A percentile compares a stretch with the other conserved stretches of the same genome.
These are phyloP conservation scores for Gadopsis marmoratus DNA, from an alignment of 2,797 vertebrate species.

Conservation along the genomic window DNA sequence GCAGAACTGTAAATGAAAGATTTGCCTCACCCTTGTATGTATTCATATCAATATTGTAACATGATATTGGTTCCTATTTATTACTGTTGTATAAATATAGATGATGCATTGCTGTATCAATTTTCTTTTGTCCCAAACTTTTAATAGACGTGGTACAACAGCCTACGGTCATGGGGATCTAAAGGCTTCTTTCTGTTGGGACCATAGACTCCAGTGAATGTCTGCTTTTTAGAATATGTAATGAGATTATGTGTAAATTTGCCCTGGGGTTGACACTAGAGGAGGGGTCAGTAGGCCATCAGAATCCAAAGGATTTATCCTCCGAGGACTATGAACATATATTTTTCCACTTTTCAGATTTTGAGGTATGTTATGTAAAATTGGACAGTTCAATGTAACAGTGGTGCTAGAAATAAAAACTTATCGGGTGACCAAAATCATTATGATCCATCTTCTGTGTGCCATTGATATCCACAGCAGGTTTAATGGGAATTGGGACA, in stretches of 20 bases:
- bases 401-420: not conserved
- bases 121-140: not conserved
- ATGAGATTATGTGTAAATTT: slow-evolving; percentile 14
- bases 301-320: not conserved
- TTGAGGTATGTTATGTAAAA: not conserved
- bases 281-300: slow-evolving; percentile 21
- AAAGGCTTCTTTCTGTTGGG: not conserved
- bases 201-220: not conserved
- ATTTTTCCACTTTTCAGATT: not conserved
- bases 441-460: not conserved
- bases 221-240: slow-evolving; percentile 15
- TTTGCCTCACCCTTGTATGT: not conserved
- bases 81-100: not conserved
- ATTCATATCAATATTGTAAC: not conserved
- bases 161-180: not conserved
- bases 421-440: not conserved
- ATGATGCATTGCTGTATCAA: not conserved
- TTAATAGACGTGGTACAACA: not conserved
- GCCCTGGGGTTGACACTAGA: not conserved
- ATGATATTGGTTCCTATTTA: not conserved
- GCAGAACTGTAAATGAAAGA: not conserved
- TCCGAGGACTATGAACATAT: not conserved
- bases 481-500: slow-evolving; percentile 14
- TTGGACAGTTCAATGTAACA: not conserved
- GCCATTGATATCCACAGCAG: not conserved